Evolutionary conservation across 2,888 invertebrate genomes (phyloP).

Genomic region (Pheosia gnoma): DNA sequence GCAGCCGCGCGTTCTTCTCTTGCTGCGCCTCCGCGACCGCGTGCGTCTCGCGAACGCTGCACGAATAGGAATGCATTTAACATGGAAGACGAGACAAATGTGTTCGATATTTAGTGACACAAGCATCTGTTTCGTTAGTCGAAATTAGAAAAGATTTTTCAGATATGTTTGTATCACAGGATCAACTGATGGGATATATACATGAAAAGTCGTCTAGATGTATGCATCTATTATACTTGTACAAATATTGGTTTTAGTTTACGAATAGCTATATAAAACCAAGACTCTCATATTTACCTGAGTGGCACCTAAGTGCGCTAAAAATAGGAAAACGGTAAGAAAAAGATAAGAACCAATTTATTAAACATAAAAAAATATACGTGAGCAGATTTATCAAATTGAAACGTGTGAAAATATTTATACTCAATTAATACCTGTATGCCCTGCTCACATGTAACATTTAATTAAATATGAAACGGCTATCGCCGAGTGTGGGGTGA

Average conservation of each 20-base stretch:
- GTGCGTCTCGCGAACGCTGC: conserved; percentile 96
- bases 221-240: neutral
- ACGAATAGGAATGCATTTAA: conserved; percentile 20
- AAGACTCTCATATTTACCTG: conserved; percentile 75
- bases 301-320: conserved; percentile 80
- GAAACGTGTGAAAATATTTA: conserved; percentile 31
- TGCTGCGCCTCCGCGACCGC: conserved; percentile 98
- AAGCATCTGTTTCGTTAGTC: neutral
- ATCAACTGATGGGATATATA: neutral
- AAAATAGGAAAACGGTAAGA: conserved; percentile 74
- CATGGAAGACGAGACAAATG: conserved; percentile 9
- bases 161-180: conserved; percentile 1
- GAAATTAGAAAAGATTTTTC: neutral
- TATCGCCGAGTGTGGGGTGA: conserved; percentile 34
- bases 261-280: neutral
- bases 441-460: conserved; percentile 39
- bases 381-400: neutral
- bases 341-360: conserved; percentile 32
- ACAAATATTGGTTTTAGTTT: neutral
- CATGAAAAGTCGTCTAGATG: no score
- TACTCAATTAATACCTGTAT: conserved; percentile 44
- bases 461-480: conserved; percentile 46
- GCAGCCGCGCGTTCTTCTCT: conserved; percentile 96
- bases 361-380: conserved; percentile 29
- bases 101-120: neutral